Evolutionary conservation across 2,113 vertebrate genomes (phyloP).

Genomic region (Varanus komodoensis): DNA sequence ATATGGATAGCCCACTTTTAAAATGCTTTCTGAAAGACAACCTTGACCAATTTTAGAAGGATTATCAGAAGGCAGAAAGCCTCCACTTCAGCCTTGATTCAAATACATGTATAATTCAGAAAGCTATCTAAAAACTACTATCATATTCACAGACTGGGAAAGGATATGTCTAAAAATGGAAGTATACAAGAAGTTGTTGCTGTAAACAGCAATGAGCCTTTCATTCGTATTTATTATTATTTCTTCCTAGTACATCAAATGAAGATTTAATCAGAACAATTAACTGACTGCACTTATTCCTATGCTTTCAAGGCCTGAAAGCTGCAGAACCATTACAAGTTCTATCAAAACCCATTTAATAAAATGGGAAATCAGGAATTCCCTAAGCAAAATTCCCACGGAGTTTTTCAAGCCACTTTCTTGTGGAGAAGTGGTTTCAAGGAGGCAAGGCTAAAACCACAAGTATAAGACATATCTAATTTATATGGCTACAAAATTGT

Average conservation of each 20-base stretch:
- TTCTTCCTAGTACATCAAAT: background rate
- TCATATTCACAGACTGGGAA: background rate
- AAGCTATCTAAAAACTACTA: background rate
- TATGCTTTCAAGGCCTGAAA: background rate
- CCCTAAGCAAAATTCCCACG: slow-evolving; percentile 3
- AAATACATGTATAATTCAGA: background rate
- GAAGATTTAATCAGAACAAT: background rate
- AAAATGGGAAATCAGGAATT: background rate
- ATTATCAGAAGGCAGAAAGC: background rate
- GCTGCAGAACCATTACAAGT: background rate
- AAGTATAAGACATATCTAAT: slow-evolving; percentile 36
- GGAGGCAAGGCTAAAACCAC: slow-evolving; percentile 29
- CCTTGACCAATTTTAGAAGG: background rate
- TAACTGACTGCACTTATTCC: background rate
- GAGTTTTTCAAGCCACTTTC: background rate
- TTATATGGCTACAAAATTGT: slow-evolving; percentile 38
- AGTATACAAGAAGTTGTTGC: background rate
- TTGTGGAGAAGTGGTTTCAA: background rate
- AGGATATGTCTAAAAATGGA: background rate
- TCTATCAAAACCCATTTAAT: background rate
- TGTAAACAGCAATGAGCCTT: background rate
- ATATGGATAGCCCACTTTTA: background rate
- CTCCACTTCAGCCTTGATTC: background rate
- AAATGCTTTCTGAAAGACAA: background rate
- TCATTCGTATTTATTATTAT: background rate